Evolutionary conservation across 1,140 invertebrate species (phyloP).

Genomic region (Brevipalpus yothersi): DNA sequence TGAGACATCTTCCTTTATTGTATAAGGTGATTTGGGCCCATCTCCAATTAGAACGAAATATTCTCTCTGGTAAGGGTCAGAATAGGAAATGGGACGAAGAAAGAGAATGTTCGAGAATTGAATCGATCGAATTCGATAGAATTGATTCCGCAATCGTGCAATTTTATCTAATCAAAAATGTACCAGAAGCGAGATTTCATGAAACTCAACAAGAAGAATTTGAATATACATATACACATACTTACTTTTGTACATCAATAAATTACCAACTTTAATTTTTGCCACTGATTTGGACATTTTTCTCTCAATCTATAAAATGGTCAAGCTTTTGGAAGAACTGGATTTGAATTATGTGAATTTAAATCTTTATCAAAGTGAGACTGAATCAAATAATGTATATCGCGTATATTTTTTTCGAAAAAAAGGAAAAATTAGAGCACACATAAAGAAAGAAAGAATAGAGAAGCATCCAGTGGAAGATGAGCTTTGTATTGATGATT

Average conservation of each 20-base stretch:
- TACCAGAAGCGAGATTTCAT: background rate
- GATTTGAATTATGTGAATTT: background rate
- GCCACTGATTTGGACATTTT: background rate
- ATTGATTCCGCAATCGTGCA: too few species aligned
- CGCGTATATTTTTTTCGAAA: background rate
- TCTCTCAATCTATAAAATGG: background rate
- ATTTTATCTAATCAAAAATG: background rate
- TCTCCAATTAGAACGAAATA: background rate
- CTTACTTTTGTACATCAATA: conserved; percentile 1
- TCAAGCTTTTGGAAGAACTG: background rate
- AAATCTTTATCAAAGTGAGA: background rate
- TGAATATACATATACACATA: background rate
- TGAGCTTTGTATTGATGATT: background rate
- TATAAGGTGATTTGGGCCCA: background rate
- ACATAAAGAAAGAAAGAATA: background rate
- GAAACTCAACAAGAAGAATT: background rate
- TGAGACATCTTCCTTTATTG: background rate
- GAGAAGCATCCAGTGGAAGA: background rate
- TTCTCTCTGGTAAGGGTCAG: background rate
- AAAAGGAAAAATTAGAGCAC: background rate
- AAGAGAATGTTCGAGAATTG: too few species aligned
- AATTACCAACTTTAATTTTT: background rate
- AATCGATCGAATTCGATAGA: too few species aligned
- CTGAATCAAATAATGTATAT: background rate
- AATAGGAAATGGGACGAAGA: background rate